Evolutionary conservation across 2,797 vertebrate species (phyloP).

Genomic region (Anas acuta): DNA sequence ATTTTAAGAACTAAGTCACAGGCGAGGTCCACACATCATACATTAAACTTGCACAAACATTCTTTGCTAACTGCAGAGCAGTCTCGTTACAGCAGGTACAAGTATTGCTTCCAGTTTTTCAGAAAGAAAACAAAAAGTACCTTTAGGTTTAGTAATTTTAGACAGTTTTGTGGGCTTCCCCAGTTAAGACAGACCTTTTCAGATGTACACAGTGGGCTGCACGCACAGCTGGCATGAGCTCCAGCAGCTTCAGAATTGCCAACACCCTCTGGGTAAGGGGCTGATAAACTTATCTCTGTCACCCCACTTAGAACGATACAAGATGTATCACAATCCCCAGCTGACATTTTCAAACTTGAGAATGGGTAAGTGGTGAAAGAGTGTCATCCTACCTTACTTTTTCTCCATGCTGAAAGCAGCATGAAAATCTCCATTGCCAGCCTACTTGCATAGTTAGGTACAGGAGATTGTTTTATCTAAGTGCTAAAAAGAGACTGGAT

Average conservation of each 20-base stretch:
- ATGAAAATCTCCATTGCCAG: background rate
- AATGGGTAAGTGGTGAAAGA: background rate
- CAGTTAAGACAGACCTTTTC: background rate
- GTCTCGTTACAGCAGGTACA: background rate
- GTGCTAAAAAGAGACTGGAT: background rate
- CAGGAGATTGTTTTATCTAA: conserved; percentile 3
- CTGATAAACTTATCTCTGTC: background rate
- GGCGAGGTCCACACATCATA: background rate
- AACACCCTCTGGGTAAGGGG: background rate
- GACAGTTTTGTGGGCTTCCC: background rate
- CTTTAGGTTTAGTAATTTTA: background rate
- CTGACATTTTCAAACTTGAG: background rate
- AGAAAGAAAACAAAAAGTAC: background rate
- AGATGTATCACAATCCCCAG: background rate
- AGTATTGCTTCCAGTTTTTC: background rate
- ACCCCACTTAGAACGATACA: background rate
- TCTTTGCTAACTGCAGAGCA: background rate
- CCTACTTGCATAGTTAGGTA: conserved; percentile 18
- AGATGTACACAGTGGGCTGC: background rate
- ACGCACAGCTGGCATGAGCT: background rate
- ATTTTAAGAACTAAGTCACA: conserved; percentile 31
- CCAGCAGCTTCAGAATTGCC: background rate
- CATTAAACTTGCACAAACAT: background rate
- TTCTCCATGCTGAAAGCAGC: background rate
- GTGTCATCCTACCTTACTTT: background rate